Evolutionary conservation across 2,797 vertebrate species (phyloP), one percentile per base, ranked within the genome.

Genomic region (Enteromius trimaculatus): DNA sequence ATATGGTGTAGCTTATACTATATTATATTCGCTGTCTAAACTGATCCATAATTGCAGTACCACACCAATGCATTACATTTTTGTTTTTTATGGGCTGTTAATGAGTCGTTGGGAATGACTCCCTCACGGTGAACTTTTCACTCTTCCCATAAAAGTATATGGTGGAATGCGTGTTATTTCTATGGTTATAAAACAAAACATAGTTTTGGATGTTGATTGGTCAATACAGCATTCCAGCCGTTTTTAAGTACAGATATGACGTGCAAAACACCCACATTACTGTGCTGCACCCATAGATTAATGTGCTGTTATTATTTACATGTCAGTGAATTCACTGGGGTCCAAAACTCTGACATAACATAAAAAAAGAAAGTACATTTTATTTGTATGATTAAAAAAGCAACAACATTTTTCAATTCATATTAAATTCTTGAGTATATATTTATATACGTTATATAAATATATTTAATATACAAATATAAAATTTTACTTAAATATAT

Each of bases 71-170:
- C 66, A 70, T 47, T 16, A 62, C 42, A 26, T 70, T 55, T 79
- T 69, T 77, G 42, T 60, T 44, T 70, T 84, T 85, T 80, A 78
- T 64, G 72, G 37, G 69, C 16, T 58, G n/a, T 58, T 86, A 80
- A 79, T 23, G 23, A 23, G 42, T 29, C 16, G 11, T 16, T 47
- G 31, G 84, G 29, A 82, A 44, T 0, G 3, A 79, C 16, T 37
- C 29, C 79, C 71, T 34, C 39, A 44, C 62, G 42, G 49, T 31
- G 66, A 76, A 75, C 71, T 82, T 19, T 74, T 64, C 42, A 80
- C 47, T 78, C n/a, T 31, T 62, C 66, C 29, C 55, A 74, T 83
- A 78, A 81, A 78, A 69, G 23, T 53, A 3, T 65, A 58, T 16
- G 14, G 21, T 51, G 47, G 72, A 55, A 44, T 60, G 29, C 10